phyloP scores from a whole-genome alignment of 2,113 vertebrate species.

The Tachycineta bicolor region DNA sequence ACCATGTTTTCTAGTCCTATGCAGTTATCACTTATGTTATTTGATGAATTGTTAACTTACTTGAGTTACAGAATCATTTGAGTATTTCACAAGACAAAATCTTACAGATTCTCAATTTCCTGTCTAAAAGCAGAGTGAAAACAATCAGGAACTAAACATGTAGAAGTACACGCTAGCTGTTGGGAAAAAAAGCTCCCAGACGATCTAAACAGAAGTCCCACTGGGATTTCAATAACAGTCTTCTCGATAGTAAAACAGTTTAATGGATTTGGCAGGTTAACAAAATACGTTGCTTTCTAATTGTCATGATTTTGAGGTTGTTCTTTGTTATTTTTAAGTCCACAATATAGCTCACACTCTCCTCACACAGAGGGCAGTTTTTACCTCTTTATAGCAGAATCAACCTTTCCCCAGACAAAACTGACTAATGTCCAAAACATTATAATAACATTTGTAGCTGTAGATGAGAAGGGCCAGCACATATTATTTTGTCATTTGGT shows the following conservation, averaged over 20 bases:
- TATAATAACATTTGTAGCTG: conserved; percentile 69
- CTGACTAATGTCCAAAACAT: conserved; percentile 62
- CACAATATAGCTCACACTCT: neutral
- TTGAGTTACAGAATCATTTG: neutral
- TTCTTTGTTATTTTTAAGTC: neutral
- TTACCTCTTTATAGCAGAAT: neutral
- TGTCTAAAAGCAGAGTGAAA: neutral
- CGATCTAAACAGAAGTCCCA: neutral
- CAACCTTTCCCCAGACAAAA: conserved; percentile 47
- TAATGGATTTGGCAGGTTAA: conserved; percentile 9
- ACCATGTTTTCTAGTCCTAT: neutral
- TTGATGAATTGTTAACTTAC: neutral
- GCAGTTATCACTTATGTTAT: neutral
- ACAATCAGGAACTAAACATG: neutral
- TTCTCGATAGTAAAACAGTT: neutral
- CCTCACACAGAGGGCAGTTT: conserved; percentile 67
- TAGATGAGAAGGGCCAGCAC: conserved; percentile 65
- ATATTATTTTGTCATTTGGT: conserved; percentile 74
- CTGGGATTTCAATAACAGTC: neutral
- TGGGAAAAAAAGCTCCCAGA: neutral
- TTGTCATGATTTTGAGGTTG: neutral
- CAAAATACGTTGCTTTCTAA: neutral
- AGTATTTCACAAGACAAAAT: neutral
- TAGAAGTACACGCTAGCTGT: neutral
- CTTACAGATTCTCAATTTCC: neutral